Conservation (phyloP, 2,888 invertebrate genomes). For the Eristalis tenax region DNA sequence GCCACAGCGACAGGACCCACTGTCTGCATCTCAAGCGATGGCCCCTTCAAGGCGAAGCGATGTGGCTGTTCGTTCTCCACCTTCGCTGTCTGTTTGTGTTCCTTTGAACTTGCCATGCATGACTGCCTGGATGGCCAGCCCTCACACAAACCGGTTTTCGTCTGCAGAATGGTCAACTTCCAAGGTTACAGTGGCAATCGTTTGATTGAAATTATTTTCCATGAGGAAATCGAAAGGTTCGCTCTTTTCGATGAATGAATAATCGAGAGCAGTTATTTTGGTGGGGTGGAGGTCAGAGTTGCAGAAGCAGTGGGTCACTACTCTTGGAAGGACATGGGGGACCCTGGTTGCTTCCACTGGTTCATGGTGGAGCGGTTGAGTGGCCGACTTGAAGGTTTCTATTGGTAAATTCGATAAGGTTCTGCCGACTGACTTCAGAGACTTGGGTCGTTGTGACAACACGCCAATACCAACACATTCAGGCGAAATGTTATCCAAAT, state of each 20-base stretch:
- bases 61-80: not conserved
- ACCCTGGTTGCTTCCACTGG: too few species aligned
- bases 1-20: not conserved
- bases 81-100: conserved; percentile 14
- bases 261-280: not conserved
- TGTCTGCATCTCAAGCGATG: not conserved
- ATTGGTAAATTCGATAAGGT: too few species aligned
- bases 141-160: conserved; percentile 46
- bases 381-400: too few species aligned
- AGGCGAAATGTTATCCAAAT: too few species aligned
- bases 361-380: too few species aligned
- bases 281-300: too few species aligned
- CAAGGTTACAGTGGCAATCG: not conserved
- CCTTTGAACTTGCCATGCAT: conserved; percentile 33
- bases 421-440: too few species aligned
- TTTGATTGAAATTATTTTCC: not conserved
- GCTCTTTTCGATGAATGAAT: not conserved
- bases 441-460: too few species aligned
- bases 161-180: not conserved
- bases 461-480: too few species aligned
- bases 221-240: not conserved
- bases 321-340: too few species aligned
- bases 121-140: conserved; percentile 11
- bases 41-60: not conserved
- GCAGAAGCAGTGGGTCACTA: too few species aligned